Conservation (phyloP, 2,888 invertebrate species). For the Copidosoma aretas region DNA sequence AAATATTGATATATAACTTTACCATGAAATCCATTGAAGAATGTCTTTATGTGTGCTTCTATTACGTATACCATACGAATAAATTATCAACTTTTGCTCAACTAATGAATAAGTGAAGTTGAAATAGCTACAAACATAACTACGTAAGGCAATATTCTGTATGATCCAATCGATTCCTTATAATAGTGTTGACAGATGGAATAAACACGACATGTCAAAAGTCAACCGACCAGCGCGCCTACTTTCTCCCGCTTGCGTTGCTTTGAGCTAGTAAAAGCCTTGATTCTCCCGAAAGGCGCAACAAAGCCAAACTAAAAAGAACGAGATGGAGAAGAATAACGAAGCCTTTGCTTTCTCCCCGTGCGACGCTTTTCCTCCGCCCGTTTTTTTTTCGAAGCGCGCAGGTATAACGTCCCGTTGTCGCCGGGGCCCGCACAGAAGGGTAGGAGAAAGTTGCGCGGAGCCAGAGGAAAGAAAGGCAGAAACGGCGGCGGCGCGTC, state of each 20-base stretch:
- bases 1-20: too few species aligned
- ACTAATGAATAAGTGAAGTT: too few species aligned
- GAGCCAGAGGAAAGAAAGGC: slow-evolving; percentile 42
- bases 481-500: slow-evolving; percentile 35
- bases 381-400: slow-evolving; percentile 38
- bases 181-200: too few species aligned
- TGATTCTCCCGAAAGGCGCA: slow-evolving; percentile 45
- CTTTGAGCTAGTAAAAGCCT: slow-evolving; percentile 11
- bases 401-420: slow-evolving; percentile 53
- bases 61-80: too few species aligned
- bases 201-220: too few species aligned
- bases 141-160: too few species aligned
- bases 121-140: too few species aligned
- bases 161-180: too few species aligned
- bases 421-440: slow-evolving; percentile 38
- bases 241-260: not conserved
- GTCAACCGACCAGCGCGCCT: too few species aligned
- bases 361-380: slow-evolving; percentile 42
- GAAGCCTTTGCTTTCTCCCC: slow-evolving; percentile 58
- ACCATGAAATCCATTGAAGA: too few species aligned
- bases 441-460: slow-evolving; percentile 51
- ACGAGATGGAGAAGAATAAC: not conserved
- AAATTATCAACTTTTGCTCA: too few species aligned
- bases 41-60: too few species aligned
- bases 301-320: slow-evolving; percentile 20